Evolutionary conservation across 2,888 invertebrate genomes (phyloP), one percentile per base, ranked within the genome.

Genomic region (Trilocha varians): DNA sequence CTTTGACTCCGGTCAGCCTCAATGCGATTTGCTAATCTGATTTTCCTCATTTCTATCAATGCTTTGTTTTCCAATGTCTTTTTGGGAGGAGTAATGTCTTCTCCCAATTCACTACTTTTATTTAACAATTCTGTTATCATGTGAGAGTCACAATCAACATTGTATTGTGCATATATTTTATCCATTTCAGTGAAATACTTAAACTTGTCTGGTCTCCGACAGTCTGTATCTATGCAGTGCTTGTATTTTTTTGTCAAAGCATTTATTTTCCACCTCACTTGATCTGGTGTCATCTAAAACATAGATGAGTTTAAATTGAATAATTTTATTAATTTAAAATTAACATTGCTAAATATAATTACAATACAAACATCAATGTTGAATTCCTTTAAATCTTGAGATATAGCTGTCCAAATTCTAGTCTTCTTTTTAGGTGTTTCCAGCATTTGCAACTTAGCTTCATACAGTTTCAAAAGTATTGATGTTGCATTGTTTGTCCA

Each of bases 251-350:
- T 70, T 45, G 71, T 69, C 3, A 74, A 53, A 32, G 74, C 71
- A 62, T 74, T 71, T 44, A 73, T 70, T 57, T 74, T 73, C 73
- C 73, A 73, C 40, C 72, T 52, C 1, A 72, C 65, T 57, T 74
- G 72, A 44, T 71, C 67, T 8, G 72, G 59, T 15, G 63, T 59
- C 60, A 73, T 56, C 73, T 74, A 48, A 34, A 59, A 57, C 13
- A 33, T n/a, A 16, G 16, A 33, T 5, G 8, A 3, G 5, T 32
- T 3, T 8, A 9, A 6, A 16, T 15, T 16, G 8, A 13, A 13
- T 14, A 15, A 16, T 35, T 16, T 9, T 25, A 9, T 13, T 9
- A 17, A 9, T 16, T 33, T 5, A 5, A 13, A 13, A 15, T 13
- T 25, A 13, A 25, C 18, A 38, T 32, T 34, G 34, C 34, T 6